phyloP scores from a whole-genome alignment of 2,113 vertebrate species.

The Urocynchramus pylzowi region DNA sequence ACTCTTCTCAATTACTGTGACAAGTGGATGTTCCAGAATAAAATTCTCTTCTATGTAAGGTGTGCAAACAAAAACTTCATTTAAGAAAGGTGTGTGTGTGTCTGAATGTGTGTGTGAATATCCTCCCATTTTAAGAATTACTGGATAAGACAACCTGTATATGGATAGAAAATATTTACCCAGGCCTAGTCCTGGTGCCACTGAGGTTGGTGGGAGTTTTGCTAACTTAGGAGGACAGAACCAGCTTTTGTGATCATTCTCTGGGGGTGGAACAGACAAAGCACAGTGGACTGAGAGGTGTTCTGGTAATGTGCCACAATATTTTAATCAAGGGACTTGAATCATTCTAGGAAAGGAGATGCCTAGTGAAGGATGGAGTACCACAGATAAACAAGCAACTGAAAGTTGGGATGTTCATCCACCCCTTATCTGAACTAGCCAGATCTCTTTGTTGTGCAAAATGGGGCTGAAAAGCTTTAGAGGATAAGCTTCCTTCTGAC shows the following conservation, averaged over 20 bases:
- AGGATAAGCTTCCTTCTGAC: slow-evolving; percentile 15
- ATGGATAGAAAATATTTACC: not conserved
- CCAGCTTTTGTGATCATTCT: not conserved
- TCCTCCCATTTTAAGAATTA: not conserved
- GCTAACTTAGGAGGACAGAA: not conserved
- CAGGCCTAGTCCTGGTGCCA: not conserved
- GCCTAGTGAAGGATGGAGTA: not conserved
- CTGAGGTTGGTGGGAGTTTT: not conserved
- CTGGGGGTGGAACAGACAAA: not conserved
- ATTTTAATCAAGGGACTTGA: not conserved
- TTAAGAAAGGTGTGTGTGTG: not conserved
- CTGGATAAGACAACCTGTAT: not conserved
- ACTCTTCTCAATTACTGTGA: not conserved
- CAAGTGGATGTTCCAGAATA: not conserved
- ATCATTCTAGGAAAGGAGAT: not conserved
- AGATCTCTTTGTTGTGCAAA: slow-evolving; percentile 59
- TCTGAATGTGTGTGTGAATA: not conserved
- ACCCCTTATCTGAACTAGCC: slow-evolving; percentile 34
- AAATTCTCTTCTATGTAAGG: not conserved
- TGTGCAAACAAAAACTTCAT: not conserved
- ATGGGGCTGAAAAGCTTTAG: not conserved
- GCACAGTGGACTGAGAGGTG: not conserved
- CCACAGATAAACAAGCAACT: slow-evolving; percentile 34
- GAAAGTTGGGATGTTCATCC: slow-evolving; percentile 24
- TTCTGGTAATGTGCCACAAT: not conserved